A percentile compares a stretch with the other conserved stretches of the same genome.
Evolutionary conservation across 1,140 invertebrate genomes (phyloP).

Genomic region (Cotesia typhae): DNA sequence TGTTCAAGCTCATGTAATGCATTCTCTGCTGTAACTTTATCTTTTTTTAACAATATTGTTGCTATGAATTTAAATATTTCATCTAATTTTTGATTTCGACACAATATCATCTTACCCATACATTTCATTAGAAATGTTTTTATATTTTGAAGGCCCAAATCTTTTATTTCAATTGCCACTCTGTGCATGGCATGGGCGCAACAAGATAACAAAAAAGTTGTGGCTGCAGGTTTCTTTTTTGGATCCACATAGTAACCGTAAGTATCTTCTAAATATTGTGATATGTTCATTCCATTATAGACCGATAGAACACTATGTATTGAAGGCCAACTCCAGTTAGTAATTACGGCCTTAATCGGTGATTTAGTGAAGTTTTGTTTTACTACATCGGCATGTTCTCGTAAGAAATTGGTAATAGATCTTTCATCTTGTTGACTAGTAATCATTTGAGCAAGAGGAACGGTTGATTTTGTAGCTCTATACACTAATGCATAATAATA

Average conservation of each 20-base stretch:
- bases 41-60: background rate
- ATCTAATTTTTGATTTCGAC: background rate
- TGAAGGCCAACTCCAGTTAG: background rate
- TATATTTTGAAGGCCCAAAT: background rate
- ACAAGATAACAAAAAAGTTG: background rate
- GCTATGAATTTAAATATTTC: background rate
- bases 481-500: background rate
- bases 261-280: background rate
- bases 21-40: background rate
- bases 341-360: background rate
- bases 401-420: slow-evolving; percentile 3
- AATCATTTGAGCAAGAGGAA: slow-evolving; percentile 16
- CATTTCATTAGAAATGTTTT: background rate
- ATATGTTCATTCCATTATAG: background rate
- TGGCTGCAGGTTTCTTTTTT: background rate
- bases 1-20: background rate
- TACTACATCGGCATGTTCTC: background rate
- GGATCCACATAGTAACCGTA: background rate
- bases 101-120: background rate
- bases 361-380: background rate
- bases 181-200: background rate
- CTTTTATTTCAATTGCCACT: background rate
- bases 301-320: background rate
- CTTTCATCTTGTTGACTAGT: slow-evolving; percentile 9
- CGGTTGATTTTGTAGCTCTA: background rate